Percentiles rank a stretch among this genome's conserved stretches.
Conservation (phyloP, 2,888 invertebrate genomes). For the Doris montereyensis region DNA sequence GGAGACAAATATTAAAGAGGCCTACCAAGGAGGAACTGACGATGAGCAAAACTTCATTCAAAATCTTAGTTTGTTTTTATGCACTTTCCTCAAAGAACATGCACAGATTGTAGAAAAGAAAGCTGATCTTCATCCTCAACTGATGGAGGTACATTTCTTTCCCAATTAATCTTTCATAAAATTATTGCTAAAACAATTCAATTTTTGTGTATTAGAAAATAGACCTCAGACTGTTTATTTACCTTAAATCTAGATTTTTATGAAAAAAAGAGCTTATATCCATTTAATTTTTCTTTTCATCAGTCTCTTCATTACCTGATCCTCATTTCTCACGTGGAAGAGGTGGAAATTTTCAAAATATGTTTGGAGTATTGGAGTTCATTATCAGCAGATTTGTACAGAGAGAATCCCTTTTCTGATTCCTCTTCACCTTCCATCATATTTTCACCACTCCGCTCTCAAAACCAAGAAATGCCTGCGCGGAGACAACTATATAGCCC, state of each 20-base stretch:
- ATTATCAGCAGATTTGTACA: slow-evolving; percentile 91
- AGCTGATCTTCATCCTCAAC: slow-evolving; percentile 80
- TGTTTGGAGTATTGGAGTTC: slow-evolving; percentile 99
- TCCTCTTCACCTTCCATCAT: slow-evolving; percentile 72
- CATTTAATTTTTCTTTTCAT: background rate
- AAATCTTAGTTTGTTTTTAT: slow-evolving; percentile 96
- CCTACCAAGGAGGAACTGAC: slow-evolving; percentile 93
- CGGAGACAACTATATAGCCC: slow-evolving; percentile 73
- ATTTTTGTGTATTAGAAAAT: too few relatives aligned
- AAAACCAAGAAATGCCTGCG: slow-evolving; percentile 66
- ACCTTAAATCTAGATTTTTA: too few relatives aligned
- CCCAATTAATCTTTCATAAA: too few relatives aligned
- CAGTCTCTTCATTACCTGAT: slow-evolving; percentile 74
- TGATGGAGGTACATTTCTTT: slow-evolving; percentile 79
- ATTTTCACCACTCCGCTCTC: slow-evolving; percentile 56
- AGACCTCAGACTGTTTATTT: too few relatives aligned
- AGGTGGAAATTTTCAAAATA: slow-evolving; percentile 99
- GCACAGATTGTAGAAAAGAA: slow-evolving; percentile 79
- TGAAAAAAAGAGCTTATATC: too few relatives aligned
- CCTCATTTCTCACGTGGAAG: slow-evolving; percentile 91
- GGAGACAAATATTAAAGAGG: slow-evolving; percentile 92
- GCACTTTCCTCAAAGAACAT: slow-evolving; percentile 96
- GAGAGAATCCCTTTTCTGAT: slow-evolving; percentile 83
- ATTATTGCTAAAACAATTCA: too few relatives aligned
- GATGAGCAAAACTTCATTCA: slow-evolving; percentile 99